Conservation (phyloP, 2,797 vertebrate species). For the Poecile montanus region DNA sequence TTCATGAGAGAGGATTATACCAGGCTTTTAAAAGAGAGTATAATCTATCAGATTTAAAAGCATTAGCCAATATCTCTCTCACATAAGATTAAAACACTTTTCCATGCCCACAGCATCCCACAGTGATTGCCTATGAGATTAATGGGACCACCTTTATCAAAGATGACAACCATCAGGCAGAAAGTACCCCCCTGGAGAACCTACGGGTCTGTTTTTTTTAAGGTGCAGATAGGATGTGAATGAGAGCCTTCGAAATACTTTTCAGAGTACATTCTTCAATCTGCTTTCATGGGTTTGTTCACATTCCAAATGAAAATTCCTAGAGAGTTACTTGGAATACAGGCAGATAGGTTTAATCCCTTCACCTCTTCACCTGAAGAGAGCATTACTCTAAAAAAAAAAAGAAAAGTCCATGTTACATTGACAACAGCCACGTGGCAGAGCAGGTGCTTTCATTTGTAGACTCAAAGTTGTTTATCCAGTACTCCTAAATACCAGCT, state of each 20-base stretch:
- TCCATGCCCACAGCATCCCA: neutral
- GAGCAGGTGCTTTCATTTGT: constrained; percentile 7
- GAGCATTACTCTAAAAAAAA: neutral
- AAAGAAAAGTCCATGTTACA: neutral
- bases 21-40: neutral
- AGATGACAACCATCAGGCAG: neutral
- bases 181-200: neutral
- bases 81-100: neutral
- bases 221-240: neutral
- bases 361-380: constrained; percentile 38
- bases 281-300: neutral
- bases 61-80: neutral
- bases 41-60: neutral
- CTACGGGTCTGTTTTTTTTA: neutral
- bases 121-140: neutral
- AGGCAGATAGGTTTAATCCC: neutral
- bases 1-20: neutral
- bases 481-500: neutral
- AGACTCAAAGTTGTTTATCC: neutral
- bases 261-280: neutral
- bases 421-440: neutral
- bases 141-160: neutral
- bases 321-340: neutral
- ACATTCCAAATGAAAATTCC: constrained; percentile 27
- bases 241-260: neutral